Percentiles rank a stretch among this genome's conserved stretches.
These are phyloP conservation scores for Dasysyrphus tricinctus DNA, from an alignment of 2,888 invertebrate genomes.

Conservation along the genomic window DNA sequence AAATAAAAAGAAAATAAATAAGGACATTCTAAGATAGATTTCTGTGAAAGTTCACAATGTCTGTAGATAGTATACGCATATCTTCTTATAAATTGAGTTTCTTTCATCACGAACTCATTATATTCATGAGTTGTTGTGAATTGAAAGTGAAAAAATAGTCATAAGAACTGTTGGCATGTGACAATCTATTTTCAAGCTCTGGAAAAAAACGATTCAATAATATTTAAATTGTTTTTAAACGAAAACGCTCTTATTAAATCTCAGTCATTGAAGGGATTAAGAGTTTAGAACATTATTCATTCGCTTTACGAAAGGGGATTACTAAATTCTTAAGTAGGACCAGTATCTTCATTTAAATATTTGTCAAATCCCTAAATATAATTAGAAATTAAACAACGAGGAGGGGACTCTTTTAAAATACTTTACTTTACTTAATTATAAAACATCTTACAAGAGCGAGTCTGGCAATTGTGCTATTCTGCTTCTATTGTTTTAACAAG, in stretches of 20 bases:
- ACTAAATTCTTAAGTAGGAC: too few relatives aligned
- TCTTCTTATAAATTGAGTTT: background rate
- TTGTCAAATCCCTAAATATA: too few relatives aligned
- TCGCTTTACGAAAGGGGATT: too few relatives aligned
- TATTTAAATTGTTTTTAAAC: too few relatives aligned
- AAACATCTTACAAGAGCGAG: background rate
- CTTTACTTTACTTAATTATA: slow-evolving; percentile 3
- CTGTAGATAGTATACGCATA: background rate
- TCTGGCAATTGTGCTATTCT: slow-evolving; percentile 16
- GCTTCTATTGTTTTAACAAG: slow-evolving; percentile 28
- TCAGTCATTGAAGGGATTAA: too few relatives aligned
- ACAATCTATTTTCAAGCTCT: too few relatives aligned
- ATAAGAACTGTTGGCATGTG: background rate
- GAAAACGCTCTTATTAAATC: too few relatives aligned
- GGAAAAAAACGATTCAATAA: too few relatives aligned
- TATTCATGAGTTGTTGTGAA: background rate
- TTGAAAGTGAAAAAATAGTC: background rate
- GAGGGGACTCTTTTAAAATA: background rate
- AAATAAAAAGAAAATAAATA: background rate
- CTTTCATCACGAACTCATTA: background rate
- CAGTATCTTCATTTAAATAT: too few relatives aligned
- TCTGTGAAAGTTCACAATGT: background rate
- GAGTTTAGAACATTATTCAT: too few relatives aligned
- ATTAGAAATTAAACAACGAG: too few relatives aligned
- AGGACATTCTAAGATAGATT: slow-evolving; percentile 4